These are phyloP conservation scores for Bombus superbus DNA, from an alignment of 1,140 invertebrate genomes.

Conservation along the genomic window DNA sequence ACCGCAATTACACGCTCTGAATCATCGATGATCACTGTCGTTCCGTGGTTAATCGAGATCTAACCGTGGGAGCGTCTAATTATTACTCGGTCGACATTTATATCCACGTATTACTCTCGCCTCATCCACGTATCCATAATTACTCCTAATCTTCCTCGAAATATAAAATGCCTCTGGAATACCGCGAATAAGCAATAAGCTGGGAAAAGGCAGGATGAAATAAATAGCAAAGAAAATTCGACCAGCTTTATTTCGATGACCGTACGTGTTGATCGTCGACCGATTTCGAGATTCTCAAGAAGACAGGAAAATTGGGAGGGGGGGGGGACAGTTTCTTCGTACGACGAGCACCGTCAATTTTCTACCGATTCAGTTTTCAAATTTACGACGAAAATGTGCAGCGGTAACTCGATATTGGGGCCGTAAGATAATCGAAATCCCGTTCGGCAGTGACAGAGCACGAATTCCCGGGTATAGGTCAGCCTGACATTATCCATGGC, in stretches of 20 bases:
- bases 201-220: neutral
- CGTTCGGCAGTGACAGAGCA: neutral
- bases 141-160: neutral
- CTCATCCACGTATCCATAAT: neutral
- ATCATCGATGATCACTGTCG: slow-evolving; percentile 26
- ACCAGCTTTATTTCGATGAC: neutral
- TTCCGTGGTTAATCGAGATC: slow-evolving; percentile 1
- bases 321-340: no score
- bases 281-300: no score
- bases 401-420: neutral
- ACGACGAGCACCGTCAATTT: neutral
- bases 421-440: slow-evolving; percentile 14
- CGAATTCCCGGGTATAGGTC: slow-evolving; percentile 38
- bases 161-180: neutral
- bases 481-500: slow-evolving; percentile 37
- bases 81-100: neutral
- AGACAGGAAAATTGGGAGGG: no score
- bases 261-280: no score
- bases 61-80: slow-evolving; percentile 13
- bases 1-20: slow-evolving; percentile 34
- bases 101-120: neutral
- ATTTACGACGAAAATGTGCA: neutral
- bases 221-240: neutral
- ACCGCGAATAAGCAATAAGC: neutral
- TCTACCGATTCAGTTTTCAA: neutral